A percentile compares a stretch with the other conserved stretches of the same genome.
These are phyloP conservation scores for Tautogolabrus adspersus DNA, from an alignment of 2,113 vertebrate genomes.

Conservation along the genomic window DNA sequence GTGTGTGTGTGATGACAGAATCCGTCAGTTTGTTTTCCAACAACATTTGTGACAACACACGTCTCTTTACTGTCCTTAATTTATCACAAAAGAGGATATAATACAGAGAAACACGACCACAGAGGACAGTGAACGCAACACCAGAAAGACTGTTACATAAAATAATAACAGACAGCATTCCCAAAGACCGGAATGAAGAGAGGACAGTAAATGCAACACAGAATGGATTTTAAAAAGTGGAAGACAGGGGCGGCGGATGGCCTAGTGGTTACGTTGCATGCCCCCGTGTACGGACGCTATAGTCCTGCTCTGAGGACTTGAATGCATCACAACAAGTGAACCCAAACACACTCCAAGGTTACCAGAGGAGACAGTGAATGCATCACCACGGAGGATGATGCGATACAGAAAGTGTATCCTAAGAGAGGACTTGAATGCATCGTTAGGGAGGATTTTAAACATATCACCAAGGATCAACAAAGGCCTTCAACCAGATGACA, in stretches of 20 bases:
- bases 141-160: no score
- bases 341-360: no score
- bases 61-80: background rate
- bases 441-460: no score
- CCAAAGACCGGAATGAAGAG: background rate
- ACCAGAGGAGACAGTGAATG: background rate
- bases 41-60: background rate
- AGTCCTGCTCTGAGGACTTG: background rate
- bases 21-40: background rate
- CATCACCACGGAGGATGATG: background rate
- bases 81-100: background rate
- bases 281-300: no score
- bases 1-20: conserved; percentile 19
- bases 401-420: no score
- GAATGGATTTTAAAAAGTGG: no score
- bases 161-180: no score
- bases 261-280: no score
- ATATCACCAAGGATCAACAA: no score
- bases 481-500: background rate
- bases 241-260: no score
- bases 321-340: background rate
- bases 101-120: no score
- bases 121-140: background rate
- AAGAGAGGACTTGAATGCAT: no score
- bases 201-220: background rate